Base-by-base conservation (phyloP, 2,113 vertebrate genomes). In the Symphodus melops region DNA sequence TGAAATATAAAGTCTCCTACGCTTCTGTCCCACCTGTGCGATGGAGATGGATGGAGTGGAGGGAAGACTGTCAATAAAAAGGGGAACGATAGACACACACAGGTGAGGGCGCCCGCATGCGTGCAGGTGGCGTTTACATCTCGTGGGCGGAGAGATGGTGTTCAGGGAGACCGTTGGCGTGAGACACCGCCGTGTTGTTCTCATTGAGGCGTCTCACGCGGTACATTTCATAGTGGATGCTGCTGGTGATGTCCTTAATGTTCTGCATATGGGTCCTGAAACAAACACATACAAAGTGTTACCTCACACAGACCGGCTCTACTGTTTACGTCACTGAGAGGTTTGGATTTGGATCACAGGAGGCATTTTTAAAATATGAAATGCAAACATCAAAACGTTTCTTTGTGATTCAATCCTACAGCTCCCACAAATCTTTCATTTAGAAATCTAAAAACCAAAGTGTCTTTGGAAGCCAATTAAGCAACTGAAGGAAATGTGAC, bases 231-330 rank as follows among this genome's bases (percentile, higher is more conserved):
- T 99, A 99, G 91, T 99, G 98, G 95, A 99, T 98, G 94, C 93
- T 96, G 94, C 97, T 98, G 93, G 98, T 99, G 88, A 99, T 98
- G 91, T 99, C 98, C 90, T 99, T 99, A 62, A 99, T 98, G 92
- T 99, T 99, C 94, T 99, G 97, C 98, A 99, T 99, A 91, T 99
- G 98, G 36, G 96, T 98, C 94, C 98, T 99, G 92, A 11, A 69
- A 39, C n/a, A 72, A 17, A 61, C 0, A 52, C 1, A 64, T 33
- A 3, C 6, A 33, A 33, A 33, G 4, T 33, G 5, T 33, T 41
- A 33, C 39, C 1, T 39, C 9, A 56, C 5, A 28, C 21, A 25
- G 28, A 41, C 10, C 39, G 2, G 39, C 39, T 41, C 11, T 41
- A 41, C 39, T 25, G 25, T 25, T 4, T 25, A 25, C 25, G 25